Evolutionary conservation across 2,888 invertebrate species (phyloP).

Genomic region (Odontomyia ornata): DNA sequence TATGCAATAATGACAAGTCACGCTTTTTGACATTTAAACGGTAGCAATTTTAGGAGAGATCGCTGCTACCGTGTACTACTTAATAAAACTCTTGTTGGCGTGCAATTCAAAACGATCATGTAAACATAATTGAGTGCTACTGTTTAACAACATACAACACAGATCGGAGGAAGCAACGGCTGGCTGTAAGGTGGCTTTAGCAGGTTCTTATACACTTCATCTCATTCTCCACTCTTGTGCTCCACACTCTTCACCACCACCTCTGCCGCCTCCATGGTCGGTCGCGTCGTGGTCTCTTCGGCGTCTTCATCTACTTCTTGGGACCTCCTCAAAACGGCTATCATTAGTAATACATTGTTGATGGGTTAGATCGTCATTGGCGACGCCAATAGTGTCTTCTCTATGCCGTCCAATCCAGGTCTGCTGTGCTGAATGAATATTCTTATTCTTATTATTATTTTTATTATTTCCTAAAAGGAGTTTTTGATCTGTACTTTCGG

Average conservation of each 20-base stretch:
- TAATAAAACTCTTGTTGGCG: conserved; percentile 29
- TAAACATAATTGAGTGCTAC: conserved; percentile 42
- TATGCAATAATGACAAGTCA: conserved; percentile 30
- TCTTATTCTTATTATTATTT: too few relatives aligned
- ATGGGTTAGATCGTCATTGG: conserved; percentile 8
- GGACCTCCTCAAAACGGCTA: not conserved
- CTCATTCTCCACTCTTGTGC: too few relatives aligned
- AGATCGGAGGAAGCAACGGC: not conserved
- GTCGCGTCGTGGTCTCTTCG: not conserved
- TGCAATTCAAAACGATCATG: conserved; percentile 41
- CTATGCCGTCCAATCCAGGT: not conserved
- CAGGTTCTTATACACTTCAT: too few relatives aligned
- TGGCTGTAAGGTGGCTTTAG: too few relatives aligned
- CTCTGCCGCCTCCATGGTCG: too few relatives aligned
- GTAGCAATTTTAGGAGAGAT: conserved; percentile 43
- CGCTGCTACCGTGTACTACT: conserved; percentile 26
- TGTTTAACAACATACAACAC: conserved; percentile 24
- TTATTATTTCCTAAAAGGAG: not conserved
- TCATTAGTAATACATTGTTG: conserved; percentile 2
- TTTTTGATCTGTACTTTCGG: not conserved
- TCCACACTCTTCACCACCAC: not conserved
- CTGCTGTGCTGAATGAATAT: conserved; percentile 8
- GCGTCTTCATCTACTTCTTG: not conserved
- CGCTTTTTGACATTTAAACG: conserved; percentile 40
- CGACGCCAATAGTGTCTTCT: not conserved